Percentiles rank a stretch among this genome's conserved stretches.
Evolutionary conservation across 2,888 invertebrate species (phyloP).

Genomic region (Trichogramma evanescens): DNA sequence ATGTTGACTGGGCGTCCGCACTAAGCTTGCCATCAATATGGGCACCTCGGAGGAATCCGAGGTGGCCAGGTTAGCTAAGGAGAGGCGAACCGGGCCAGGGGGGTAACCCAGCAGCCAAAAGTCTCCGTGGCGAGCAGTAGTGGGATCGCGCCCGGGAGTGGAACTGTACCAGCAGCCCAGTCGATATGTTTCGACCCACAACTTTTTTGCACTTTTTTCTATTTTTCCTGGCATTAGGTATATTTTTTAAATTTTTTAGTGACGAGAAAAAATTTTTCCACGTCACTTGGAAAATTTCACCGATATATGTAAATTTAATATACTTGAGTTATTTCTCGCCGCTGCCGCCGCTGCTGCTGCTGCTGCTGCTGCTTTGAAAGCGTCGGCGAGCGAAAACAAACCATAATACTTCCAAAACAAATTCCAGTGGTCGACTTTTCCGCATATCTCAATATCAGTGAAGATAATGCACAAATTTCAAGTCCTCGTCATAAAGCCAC

Average conservation of each 20-base stretch:
- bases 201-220: conserved; percentile 51
- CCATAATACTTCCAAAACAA: too few relatives aligned
- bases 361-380: too few relatives aligned
- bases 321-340: too few relatives aligned
- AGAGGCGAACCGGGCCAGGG: conserved; percentile 97
- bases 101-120: conserved; percentile 98
- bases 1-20: conserved; percentile 90
- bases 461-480: too few relatives aligned
- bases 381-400: too few relatives aligned
- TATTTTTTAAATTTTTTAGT: conserved; percentile 3
- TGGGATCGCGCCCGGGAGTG: conserved; percentile 97
- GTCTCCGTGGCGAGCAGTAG: conserved; percentile 97
- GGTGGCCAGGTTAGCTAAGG: conserved; percentile 87
- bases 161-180: conserved; percentile 78
- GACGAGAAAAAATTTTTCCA: conserved; percentile 14
- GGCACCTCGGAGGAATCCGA: conserved; percentile 75
- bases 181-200: conserved; percentile 69
- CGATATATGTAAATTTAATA: too few relatives aligned
- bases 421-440: too few relatives aligned
- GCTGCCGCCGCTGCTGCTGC: too few relatives aligned
- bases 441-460: too few relatives aligned
- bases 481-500: too few relatives aligned
- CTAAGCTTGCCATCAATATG: conserved; percentile 98
- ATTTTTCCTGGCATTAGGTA: conserved; percentile 15
- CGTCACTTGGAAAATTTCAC: neutral